phyloP scores from a whole-genome alignment of 2,888 invertebrate genomes.

The Falcaria lacertinaria region DNA sequence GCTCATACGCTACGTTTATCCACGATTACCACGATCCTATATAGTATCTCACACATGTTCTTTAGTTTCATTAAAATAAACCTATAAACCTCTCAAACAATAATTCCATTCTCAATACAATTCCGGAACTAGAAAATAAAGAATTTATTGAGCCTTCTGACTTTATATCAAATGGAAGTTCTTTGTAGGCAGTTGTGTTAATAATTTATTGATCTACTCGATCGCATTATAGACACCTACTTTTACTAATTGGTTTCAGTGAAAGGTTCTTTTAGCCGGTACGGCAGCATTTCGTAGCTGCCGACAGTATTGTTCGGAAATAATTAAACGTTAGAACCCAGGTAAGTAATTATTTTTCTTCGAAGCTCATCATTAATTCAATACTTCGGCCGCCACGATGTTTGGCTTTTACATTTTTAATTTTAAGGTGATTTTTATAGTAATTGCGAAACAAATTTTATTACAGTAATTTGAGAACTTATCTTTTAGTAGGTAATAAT shows the following conservation, averaged over 20 bases:
- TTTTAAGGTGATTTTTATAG: slow-evolving; percentile 7
- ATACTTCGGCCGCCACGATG: slow-evolving; percentile 17
- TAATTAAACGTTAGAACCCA: slow-evolving; percentile 47
- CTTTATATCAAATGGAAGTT: slow-evolving; percentile 21
- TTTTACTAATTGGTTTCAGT: slow-evolving; percentile 55
- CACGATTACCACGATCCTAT: too few species aligned
- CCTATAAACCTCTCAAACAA: too few species aligned
- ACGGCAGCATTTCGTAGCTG: slow-evolving; percentile 32
- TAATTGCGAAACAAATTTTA: not conserved
- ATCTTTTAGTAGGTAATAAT: too few species aligned
- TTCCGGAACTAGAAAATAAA: too few species aligned
- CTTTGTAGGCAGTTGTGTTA: slow-evolving; percentile 35
- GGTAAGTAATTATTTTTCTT: slow-evolving; percentile 47
- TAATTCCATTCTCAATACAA: too few species aligned
- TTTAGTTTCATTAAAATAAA: too few species aligned
- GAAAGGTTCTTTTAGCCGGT: slow-evolving; percentile 42
- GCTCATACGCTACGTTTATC: too few species aligned
- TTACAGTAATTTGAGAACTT: too few species aligned
- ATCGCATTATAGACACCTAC: slow-evolving; percentile 43
- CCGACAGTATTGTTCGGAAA: slow-evolving; percentile 41
- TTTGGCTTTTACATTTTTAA: slow-evolving; percentile 25
- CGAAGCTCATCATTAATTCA: slow-evolving; percentile 38
- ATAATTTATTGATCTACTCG: slow-evolving; percentile 43
- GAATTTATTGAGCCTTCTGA: slow-evolving; percentile 13
- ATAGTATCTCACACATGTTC: too few species aligned